A percentile compares a stretch with the other conserved stretches of the same genome.
phyloP scores from a whole-genome alignment of 2,888 invertebrate genomes.

The Terebella lapidaria region DNA sequence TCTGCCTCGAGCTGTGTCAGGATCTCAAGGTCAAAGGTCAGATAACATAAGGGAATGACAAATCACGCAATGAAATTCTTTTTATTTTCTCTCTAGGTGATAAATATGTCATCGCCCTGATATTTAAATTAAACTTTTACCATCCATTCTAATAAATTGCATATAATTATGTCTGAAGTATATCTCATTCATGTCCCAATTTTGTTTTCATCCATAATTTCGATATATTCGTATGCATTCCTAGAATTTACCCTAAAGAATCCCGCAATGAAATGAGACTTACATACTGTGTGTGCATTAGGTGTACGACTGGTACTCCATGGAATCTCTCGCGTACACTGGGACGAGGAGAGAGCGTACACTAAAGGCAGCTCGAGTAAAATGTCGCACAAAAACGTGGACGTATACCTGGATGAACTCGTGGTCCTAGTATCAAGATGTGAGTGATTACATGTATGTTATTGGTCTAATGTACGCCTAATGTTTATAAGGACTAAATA shows the following conservation, averaged over 20 bases:
- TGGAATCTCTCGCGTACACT: slow-evolving; percentile 19
- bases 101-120: background rate
- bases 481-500: background rate
- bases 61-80: background rate
- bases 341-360: slow-evolving; percentile 24
- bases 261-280: too few species aligned
- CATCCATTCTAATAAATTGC: too few species aligned
- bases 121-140: too few species aligned
- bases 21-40: slow-evolving; percentile 25
- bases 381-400: slow-evolving; percentile 22
- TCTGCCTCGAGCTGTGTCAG: slow-evolving; percentile 15
- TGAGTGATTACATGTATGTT: slow-evolving; percentile 5
- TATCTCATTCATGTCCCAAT: too few species aligned
- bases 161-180: too few species aligned
- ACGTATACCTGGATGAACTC: slow-evolving; percentile 22
- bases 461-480: background rate
- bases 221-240: too few species aligned
- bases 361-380: slow-evolving; percentile 23
- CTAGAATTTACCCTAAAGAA: too few species aligned
- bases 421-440: slow-evolving; percentile 14
- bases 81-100: background rate
- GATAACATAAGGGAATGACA: too few species aligned
- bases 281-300: slow-evolving; percentile 5
- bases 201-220: too few species aligned
- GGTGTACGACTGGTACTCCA: slow-evolving; percentile 17